Conservation (phyloP, 2,888 invertebrate genomes). For the Cerceris rybyensis region DNA sequence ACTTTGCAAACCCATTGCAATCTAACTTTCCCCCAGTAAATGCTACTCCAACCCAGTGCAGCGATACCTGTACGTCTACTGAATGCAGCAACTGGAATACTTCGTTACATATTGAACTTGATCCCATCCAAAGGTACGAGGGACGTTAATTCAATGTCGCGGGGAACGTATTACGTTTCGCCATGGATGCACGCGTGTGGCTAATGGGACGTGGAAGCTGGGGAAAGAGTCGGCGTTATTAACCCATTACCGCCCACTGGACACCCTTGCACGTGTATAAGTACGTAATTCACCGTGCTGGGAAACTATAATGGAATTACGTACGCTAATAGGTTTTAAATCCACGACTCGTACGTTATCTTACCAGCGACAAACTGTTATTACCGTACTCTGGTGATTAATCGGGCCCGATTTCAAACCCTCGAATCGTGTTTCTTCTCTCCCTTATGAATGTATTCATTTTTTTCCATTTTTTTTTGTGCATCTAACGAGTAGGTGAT, state of each 20-base stretch:
- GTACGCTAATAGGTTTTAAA: constrained; percentile 45
- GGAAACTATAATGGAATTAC: constrained; percentile 43
- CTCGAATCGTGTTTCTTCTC: constrained; percentile 21
- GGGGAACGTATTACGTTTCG: constrained; percentile 13
- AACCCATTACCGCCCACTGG: constrained; percentile 57
- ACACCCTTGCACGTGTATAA: constrained; percentile 13
- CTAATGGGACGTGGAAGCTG: constrained; percentile 8
- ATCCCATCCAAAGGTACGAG: background rate
- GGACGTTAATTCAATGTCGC: constrained; percentile 35
- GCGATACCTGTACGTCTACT: too few species aligned
- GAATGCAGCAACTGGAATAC: too few species aligned
- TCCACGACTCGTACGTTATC: constrained; percentile 15
- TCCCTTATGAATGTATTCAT: background rate
- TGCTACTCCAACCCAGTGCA: too few species aligned
- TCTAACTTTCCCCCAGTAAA: too few species aligned
- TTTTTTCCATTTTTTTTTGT: background rate
- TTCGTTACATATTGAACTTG: too few species aligned
- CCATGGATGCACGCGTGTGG: constrained; percentile 21
- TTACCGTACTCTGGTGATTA: constrained; percentile 44
- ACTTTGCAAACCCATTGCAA: too few species aligned
- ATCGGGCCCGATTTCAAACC: constrained; percentile 38
- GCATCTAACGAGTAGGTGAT: constrained; percentile 17
- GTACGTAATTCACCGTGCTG: constrained; percentile 38
- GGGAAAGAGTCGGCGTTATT: constrained; percentile 49
- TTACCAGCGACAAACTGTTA: constrained; percentile 47